Conservation (phyloP, 2,888 invertebrate genomes). For the Pachymerium ferrugineum region DNA sequence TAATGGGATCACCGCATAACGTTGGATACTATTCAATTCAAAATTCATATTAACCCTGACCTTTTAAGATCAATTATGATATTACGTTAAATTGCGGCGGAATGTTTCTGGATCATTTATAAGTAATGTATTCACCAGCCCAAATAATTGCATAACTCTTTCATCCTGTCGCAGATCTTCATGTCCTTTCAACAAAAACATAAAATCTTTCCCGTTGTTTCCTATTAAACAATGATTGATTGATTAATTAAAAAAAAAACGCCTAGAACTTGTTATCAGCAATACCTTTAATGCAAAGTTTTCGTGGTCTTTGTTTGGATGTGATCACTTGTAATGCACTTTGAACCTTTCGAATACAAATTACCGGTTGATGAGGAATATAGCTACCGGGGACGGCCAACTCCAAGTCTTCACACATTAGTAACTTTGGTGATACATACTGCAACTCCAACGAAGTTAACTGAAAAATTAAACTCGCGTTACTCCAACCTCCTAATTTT, state of each 20-base stretch:
- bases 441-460: constrained; percentile 84
- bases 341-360: constrained; percentile 83
- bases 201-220: constrained; percentile 95
- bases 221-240: constrained; percentile 54
- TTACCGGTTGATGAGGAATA: constrained; percentile 81
- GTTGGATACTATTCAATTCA: constrained; percentile 74
- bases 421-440: constrained; percentile 76
- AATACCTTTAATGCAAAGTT: constrained; percentile 73
- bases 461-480: constrained; percentile 49
- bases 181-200: constrained; percentile 97
- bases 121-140: constrained; percentile 90
- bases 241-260: background rate
- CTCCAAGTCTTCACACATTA: constrained; percentile 84
- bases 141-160: constrained; percentile 95
- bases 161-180: constrained; percentile 98
- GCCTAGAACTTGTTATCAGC: constrained; percentile 31
- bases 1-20: constrained; percentile 96
- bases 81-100: constrained; percentile 67
- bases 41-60: no score
- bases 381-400: constrained; percentile 98
- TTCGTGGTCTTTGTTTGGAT: constrained; percentile 95
- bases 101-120: constrained; percentile 94
- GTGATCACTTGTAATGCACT: constrained; percentile 91
- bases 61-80: no score
- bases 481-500: background rate